Evolutionary conservation across 2,888 invertebrate genomes (phyloP), one percentile per base, ranked within the genome.

Genomic region (Drosophila niveifrons): DNA sequence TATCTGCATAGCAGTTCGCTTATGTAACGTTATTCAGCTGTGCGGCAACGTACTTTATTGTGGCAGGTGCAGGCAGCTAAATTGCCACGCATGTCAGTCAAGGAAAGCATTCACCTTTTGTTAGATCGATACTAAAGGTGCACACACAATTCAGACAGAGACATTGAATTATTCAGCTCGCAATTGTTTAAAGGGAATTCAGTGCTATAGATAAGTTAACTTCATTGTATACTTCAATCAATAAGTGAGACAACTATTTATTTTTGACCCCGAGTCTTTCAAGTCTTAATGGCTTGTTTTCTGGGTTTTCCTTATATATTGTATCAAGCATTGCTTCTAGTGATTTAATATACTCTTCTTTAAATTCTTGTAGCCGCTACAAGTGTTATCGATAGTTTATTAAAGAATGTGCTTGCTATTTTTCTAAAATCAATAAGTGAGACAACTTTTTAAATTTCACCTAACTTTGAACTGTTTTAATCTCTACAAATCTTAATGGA

Each of bases 41-140:
- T 57, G 56, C 23, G 46, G 39, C 43, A 50, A 31, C 18, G n/a
- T 11, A 47, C 29, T n/a, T 15, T 15, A n/a, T 46, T 48, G 52
- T 43, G 57, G 15, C 66, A 67, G 50, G 56, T 56, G 56, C 39
- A 50, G 34, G 23, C 43, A 48, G 18, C 15, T 48, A 28, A 56
- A 36, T 50, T n/a, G 46, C 53, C 44, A 66, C 66, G 76, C 74
- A 76, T 61, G 50, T 39, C 53, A 36, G 3, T 10, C 44, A 48
- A 13, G 51, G 50, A 41, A 63, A 34, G 36, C 39, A 29, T 44
- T 28, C 31, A 15, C 31, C 39, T 15, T 17, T 53, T 77, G 77
- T 75, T 75, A 61, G 63, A 77, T 75, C 75, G 72, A 75, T 75
- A 76, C 44, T 17, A 48, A 56, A 36, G 17, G 17, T 3, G 23